Percentiles rank a stretch among this genome's conserved stretches.
Conservation (phyloP, 2,113 vertebrate genomes). For the Sturnus vulgaris region DNA sequence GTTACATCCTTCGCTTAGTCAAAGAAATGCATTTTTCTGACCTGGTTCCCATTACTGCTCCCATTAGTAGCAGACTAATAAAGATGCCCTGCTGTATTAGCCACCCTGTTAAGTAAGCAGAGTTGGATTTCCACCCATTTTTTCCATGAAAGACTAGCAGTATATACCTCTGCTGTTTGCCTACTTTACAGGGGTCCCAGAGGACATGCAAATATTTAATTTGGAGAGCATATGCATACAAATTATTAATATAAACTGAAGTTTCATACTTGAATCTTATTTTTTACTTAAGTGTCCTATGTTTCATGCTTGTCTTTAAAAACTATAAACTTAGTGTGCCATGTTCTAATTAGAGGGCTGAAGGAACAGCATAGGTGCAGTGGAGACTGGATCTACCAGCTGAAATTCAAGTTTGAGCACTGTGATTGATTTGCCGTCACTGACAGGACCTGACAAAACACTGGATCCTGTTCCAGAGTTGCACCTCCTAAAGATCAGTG, state of each 20-base stretch:
- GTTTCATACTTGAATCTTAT: background rate
- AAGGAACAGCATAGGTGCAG: background rate
- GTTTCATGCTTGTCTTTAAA: background rate
- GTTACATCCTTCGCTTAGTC: constrained; percentile 13
- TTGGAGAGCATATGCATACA: background rate
- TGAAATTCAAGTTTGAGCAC: constrained; percentile 21
- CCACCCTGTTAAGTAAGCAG: background rate
- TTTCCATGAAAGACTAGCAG: background rate
- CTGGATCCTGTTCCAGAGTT: background rate
- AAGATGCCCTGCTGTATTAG: background rate
- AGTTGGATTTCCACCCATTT: background rate
- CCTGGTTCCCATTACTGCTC: background rate
- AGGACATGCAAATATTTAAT: background rate
- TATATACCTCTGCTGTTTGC: background rate
- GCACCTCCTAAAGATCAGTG: constrained; percentile 2
- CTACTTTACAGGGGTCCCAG: background rate
- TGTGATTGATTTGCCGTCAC: background rate
- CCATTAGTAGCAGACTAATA: constrained; percentile 13
- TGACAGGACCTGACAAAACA: constrained; percentile 30
- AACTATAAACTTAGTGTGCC: background rate
- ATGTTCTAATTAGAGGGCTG: background rate
- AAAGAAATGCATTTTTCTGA: background rate
- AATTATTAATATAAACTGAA: background rate
- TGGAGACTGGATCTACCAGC: background rate
- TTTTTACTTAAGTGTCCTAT: background rate